Conservation (phyloP, 2,888 invertebrate species). For the Catocala fraxini region DNA sequence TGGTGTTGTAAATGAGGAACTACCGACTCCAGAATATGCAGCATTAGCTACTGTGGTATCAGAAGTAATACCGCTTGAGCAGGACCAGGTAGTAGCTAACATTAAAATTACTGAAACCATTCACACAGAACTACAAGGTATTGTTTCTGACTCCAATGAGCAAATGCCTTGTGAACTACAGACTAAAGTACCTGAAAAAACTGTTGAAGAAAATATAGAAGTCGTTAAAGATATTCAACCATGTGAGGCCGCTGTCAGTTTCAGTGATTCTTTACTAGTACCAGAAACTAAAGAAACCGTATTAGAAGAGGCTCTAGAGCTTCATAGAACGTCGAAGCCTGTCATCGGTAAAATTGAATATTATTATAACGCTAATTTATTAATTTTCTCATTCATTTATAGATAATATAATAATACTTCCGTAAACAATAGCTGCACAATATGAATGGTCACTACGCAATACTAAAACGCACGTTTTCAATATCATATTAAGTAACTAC, state of each 20-base stretch:
- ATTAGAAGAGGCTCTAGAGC: neutral
- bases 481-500: too few relatives aligned
- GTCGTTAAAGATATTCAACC: neutral
- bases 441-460: neutral
- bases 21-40: too few relatives aligned
- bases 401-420: neutral
- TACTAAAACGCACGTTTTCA: too few relatives aligned
- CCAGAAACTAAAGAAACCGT: neutral
- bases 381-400: neutral
- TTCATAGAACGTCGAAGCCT: neutral
- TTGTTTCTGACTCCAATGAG: neutral
- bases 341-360: slow-evolving; percentile 12
- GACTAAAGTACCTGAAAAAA: neutral
- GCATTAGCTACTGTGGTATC: too few relatives aligned
- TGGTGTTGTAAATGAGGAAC: too few relatives aligned
- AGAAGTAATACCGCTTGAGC: too few relatives aligned
- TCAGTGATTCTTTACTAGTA: neutral
- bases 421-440: slow-evolving; percentile 3
- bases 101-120: too few relatives aligned
- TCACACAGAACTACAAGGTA: too few relatives aligned
- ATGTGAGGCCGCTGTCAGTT: neutral
- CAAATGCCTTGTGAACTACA: neutral
- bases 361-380: neutral
- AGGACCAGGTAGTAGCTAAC: too few relatives aligned
- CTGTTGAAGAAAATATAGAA: neutral